A percentile compares a stretch with the other conserved stretches of the same genome.
Conservation (phyloP, 1,140 invertebrate genomes). For the Lethrus apterus region DNA sequence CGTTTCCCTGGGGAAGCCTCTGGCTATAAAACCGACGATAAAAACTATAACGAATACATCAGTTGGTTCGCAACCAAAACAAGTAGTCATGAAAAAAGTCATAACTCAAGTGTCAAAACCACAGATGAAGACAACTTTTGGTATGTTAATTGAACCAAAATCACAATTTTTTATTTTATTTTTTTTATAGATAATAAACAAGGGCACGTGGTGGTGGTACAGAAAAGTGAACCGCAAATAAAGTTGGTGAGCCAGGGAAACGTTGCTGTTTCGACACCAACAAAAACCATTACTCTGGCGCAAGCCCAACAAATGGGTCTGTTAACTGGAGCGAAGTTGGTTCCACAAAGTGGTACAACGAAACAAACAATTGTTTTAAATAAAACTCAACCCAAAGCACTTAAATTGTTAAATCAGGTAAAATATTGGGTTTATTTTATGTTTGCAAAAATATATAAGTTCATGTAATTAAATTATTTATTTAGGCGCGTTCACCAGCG, state of each 20-base stretch:
- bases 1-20: constrained; percentile 29
- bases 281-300: constrained; percentile 62
- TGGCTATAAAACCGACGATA: constrained; percentile 33
- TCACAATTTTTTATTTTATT: not conserved
- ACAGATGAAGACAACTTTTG: constrained; percentile 3
- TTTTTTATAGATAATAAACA: constrained; percentile 17
- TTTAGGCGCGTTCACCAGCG: constrained; percentile 44
- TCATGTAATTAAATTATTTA: not conserved
- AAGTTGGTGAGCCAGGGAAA: constrained; percentile 24
- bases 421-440: constrained; percentile 28
- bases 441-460: not conserved
- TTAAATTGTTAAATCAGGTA: constrained; percentile 37
- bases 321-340: constrained; percentile 48
- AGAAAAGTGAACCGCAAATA: constrained; percentile 25
- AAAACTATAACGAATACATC: constrained; percentile 19
- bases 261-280: constrained; percentile 41
- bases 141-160: constrained; percentile 6
- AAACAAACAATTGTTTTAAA: constrained; percentile 46
- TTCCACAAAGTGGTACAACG: constrained; percentile 47
- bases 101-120: constrained; percentile 20
- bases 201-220: constrained; percentile 26
- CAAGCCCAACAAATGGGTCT: constrained; percentile 63
- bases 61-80: constrained; percentile 30
- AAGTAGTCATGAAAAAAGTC: constrained; percentile 37
- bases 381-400: constrained; percentile 33